A percentile compares a stretch with the other conserved stretches of the same genome.
phyloP scores from a whole-genome alignment of 2,113 vertebrate species.

The Gyps fulvus region DNA sequence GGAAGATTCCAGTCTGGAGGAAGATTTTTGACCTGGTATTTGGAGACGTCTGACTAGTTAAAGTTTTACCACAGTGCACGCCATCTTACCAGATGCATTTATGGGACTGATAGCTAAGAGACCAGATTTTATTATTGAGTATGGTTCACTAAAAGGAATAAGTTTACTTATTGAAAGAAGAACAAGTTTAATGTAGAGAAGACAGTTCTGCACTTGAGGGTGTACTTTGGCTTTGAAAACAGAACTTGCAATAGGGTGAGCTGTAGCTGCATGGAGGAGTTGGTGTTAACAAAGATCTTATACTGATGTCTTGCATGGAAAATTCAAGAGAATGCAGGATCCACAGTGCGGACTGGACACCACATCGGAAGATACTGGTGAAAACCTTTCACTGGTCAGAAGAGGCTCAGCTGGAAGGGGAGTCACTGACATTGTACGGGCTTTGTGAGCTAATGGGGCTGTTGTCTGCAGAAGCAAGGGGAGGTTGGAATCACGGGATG shows the following conservation, averaged over 20 bases:
- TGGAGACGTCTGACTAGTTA: neutral
- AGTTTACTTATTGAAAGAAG: neutral
- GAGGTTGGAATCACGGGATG: neutral
- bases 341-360: too few relatives aligned
- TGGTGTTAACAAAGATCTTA: neutral
- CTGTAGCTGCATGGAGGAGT: neutral
- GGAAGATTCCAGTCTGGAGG: neutral
- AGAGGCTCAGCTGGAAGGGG: neutral
- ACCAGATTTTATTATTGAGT: neutral
- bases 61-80: neutral
- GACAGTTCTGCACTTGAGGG: neutral
- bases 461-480: neutral
- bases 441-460: neutral
- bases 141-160: neutral
- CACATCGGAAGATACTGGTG: neutral
- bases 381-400: neutral
- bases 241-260: neutral
- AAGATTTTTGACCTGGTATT: neutral
- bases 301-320: neutral
- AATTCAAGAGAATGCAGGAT: neutral
- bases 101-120: neutral
- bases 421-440: accelerated
- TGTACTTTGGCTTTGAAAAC: neutral
- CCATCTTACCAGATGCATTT: neutral
- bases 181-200: neutral